Evolutionary conservation across 1,140 invertebrate genomes (phyloP), one percentile per base, ranked within the genome.

Genomic region (Sipha flava): DNA sequence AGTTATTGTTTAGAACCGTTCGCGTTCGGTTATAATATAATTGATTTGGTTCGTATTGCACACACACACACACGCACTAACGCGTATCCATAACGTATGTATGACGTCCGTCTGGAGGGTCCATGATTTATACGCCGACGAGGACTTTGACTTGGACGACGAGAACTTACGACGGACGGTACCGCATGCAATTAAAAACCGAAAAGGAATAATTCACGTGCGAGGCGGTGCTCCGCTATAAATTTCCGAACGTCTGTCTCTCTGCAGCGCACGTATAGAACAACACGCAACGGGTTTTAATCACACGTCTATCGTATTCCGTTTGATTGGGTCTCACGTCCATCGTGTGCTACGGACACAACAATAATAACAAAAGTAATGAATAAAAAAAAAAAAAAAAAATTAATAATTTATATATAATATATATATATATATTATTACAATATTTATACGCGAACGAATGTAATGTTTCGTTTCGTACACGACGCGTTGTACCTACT

Each of bases 121-220:
- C 43, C 3, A 29, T 70, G 66, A 70, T 70, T 70, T 70, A 70
- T 47, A 9, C 21, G 12, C 64, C 12, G 64, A 34, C 59, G 59
- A 34, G n/a, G 59, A 68, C 40, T 14, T 2, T 18, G 21, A 7
- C 21, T 1, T 3, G 10, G 62, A 66, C 34, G 34, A 40, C 31
- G 62, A 21, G 9, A 9, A 6, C 37, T 4, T 40, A 40, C 59
- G 37, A 68, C 37, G 64, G 16, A 31, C 12, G 72, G 26, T 54
- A n/a, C n/a, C 73, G 52, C 34, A 57, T 18, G 73, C 73, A 77
- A 77, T 77, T 77, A 77, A 77, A n/a, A 77, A 77, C 73, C 73
- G 34, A 77, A 77, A 77, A 77, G 34, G 34, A 77, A 77, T 77
- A 54, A 77, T 77, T 77, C 73, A 77, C 73, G 49, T 57, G 52